A percentile compares a stretch with the other conserved stretches of the same genome.
These are phyloP conservation scores for Dendronephthya gigantea DNA, from an alignment of 64 coral and sea anemone species.

Conservation along the genomic window DNA sequence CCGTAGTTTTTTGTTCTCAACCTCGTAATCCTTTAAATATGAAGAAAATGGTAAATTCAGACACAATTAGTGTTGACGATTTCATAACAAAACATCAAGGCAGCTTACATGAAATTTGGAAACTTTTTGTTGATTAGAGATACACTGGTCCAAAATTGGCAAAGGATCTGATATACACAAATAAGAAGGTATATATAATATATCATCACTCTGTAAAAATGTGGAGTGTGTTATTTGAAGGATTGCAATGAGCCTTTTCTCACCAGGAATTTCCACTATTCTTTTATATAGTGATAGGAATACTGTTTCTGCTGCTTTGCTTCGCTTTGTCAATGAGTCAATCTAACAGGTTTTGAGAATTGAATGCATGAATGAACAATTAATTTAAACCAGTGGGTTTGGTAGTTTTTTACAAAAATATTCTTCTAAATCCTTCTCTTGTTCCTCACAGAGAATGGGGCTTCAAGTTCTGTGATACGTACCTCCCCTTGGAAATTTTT, in stretches of 20 bases:
- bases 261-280: conserved; percentile 94
- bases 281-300: conserved; percentile 97
- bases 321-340: conserved; percentile 93
- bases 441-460: too few relatives aligned
- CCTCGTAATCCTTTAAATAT: conserved; percentile 90
- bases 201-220: too few relatives aligned
- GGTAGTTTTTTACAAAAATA: too few relatives aligned
- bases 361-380: too few relatives aligned
- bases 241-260: too few relatives aligned
- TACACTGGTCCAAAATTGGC: conserved; percentile 78
- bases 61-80: not conserved
- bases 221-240: not conserved
- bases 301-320: conserved; percentile 86
- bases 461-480: not conserved
- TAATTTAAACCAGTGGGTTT: too few relatives aligned
- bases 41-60: too few relatives aligned
- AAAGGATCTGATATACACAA: conserved; percentile 51
- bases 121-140: conserved; percentile 80
- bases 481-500: conserved; percentile 98
- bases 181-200: not conserved
- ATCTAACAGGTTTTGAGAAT: conserved; percentile 52
- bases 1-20: conserved; percentile 92
- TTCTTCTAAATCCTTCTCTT: too few relatives aligned
- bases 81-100: not conserved
- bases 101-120: conserved; percentile 70